Conservation (phyloP, 2,113 vertebrate species). For the Sebastes fasciatus region DNA sequence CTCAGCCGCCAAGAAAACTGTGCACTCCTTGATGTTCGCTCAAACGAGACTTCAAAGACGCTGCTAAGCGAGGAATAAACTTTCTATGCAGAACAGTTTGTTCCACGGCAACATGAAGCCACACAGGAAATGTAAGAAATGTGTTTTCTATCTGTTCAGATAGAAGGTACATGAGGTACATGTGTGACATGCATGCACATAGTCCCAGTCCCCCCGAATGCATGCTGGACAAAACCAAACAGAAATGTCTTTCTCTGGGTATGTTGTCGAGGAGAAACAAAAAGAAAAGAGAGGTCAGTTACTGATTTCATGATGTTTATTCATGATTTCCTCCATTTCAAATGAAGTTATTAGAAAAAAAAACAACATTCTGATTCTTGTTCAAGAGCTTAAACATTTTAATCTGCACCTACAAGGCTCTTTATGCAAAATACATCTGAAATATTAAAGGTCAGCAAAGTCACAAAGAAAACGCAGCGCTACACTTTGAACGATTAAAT, state of each 20-base stretch:
- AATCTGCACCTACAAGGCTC: conserved; percentile 36
- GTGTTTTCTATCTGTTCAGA: conserved; percentile 69
- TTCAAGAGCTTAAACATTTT: conserved; percentile 21
- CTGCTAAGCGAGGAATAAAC: conserved; percentile 42
- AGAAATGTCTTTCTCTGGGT: conserved; percentile 46
- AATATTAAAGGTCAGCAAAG: conserved; percentile 45
- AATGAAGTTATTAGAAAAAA: conserved; percentile 4
- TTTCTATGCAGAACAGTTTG: conserved; percentile 56
- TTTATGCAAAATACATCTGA: conserved; percentile 16
- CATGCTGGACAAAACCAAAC: conserved; percentile 63
- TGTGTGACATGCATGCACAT: conserved; percentile 72
- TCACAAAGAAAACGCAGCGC: conserved; percentile 11
- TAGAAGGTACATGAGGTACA: conserved; percentile 68
- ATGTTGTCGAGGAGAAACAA: conserved; percentile 37
- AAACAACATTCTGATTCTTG: conserved; percentile 1
- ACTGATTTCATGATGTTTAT: conserved; percentile 50
- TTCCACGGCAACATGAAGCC: conserved; percentile 63
- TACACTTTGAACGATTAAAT: conserved; percentile 33
- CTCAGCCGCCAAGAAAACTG: conserved; percentile 35
- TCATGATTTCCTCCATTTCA: conserved; percentile 40
- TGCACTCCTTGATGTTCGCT: conserved; percentile 42
- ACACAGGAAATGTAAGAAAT: conserved; percentile 75
- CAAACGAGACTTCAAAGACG: conserved; percentile 53
- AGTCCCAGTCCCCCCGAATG: conserved; percentile 59
- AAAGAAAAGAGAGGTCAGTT: conserved; percentile 72